Evolutionary conservation across 1,140 invertebrate species (phyloP), one percentile per base, ranked within the genome.

Genomic region (Panagrolaimus sp.): DNA sequence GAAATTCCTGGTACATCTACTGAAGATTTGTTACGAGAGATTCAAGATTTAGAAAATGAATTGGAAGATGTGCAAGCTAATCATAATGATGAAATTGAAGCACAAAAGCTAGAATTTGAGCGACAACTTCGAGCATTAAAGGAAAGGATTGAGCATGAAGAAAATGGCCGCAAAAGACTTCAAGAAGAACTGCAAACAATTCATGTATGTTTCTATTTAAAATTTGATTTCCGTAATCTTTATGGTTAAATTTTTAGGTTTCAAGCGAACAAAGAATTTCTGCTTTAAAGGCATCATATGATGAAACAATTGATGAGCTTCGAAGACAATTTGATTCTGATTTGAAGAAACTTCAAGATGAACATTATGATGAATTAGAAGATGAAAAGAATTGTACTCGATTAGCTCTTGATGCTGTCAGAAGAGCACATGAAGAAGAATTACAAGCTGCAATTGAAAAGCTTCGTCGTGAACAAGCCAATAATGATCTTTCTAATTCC

Each of bases 381-480:
- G 80, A 81, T 7, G 79, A 81, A 69, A 82, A 81, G 64, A 47
- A 74, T 31, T 80, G 78, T 9, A 81, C 80, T 14, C 77, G 75
- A 65, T 27, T 82, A 31, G 92, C 92, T 14, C 84, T 95, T 65
- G 92, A 95, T 83, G 91, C 91, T 4, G 92, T 95, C 89, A 87
- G 91, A 47, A 92, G 93, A 83, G 91, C 91, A 0, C 92, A 95
- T 83, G 91, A 93, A 84, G 90, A 89, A 72, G 92, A 95, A 82
- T 90, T 94, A 1, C 0, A 42, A 7, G 42, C 38, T 0, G 27
- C 38, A 31, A 63, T 20, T 31, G 62, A 63, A 43, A 63, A 63
- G n/a, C 62, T 63, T 25, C 27, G 42, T 4, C 51, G 42, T 1
- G 42, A 63, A 27, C 62, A 63, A 9, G 16, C 16, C 16, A 62